phyloP scores from a whole-genome alignment of 2,888 invertebrate genomes.

The Leucophenga maculata region DNA sequence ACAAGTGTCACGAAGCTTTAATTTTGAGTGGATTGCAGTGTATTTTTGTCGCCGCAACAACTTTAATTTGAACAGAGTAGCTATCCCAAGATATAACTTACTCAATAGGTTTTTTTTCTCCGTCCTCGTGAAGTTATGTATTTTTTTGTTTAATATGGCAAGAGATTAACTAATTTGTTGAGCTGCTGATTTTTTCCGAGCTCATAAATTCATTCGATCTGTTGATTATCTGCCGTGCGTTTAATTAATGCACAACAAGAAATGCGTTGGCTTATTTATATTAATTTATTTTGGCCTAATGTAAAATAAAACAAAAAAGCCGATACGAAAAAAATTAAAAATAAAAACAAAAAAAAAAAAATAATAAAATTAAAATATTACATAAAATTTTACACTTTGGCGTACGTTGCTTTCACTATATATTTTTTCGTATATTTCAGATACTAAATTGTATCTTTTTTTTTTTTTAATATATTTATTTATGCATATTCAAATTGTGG shows the following conservation, averaged over 20 bases:
- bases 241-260: conserved; percentile 16
- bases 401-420: neutral
- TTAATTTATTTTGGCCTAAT: conserved; percentile 7
- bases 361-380: conserved; percentile 1
- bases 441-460: neutral
- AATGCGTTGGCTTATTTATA: conserved; percentile 13
- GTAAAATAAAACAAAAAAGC: neutral
- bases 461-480: conserved; percentile 10
- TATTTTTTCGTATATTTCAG: no score
- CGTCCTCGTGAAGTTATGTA: neutral
- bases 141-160: conserved; percentile 11
- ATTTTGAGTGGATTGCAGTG: no score
- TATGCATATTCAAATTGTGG: conserved; percentile 13
- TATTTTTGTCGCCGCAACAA: no score
- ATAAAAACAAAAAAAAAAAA: conserved; percentile 9
- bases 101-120: conserved; percentile 5
- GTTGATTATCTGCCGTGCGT: neutral
- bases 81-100: conserved; percentile 1
- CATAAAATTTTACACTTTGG: neutral
- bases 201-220: conserved; percentile 9
- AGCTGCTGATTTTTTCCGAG: neutral
- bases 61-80: no score
- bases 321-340: neutral
- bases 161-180: conserved; percentile 12
- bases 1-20: neutral